Percentiles rank a stretch among this genome's conserved stretches.
Evolutionary conservation across 2,113 vertebrate genomes (phyloP).

Genomic region (Myocastor coypus): DNA sequence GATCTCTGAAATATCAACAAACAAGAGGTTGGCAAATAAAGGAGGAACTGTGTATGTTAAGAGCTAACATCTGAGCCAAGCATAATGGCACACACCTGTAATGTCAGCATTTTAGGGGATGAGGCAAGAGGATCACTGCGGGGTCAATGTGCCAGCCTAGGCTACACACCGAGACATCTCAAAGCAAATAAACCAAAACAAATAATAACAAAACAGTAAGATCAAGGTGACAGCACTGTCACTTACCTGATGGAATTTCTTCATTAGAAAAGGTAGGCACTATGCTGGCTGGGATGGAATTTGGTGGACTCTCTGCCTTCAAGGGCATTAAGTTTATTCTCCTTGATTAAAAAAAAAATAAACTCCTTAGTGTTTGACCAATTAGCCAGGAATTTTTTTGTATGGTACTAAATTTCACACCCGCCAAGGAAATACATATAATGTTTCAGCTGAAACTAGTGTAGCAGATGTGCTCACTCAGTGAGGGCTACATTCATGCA

Average conservation of each 20-base stretch:
- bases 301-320: conserved; percentile 81
- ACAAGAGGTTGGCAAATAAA: neutral
- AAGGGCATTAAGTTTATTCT: conserved; percentile 92
- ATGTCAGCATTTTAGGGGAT: neutral
- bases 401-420: neutral
- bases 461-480: fast-evolving
- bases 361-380: too few relatives aligned
- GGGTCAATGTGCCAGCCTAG: neutral
- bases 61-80: neutral
- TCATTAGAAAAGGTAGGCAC: conserved; percentile 83
- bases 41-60: neutral
- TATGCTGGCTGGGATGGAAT: conserved; percentile 31
- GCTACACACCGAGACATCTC: neutral
- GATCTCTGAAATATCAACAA: conserved; percentile 86
- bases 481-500: neutral
- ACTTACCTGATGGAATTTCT: conserved; percentile 90
- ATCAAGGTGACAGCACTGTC: neutral
- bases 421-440: neutral
- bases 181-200: neutral
- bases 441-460: neutral
- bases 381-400: neutral
- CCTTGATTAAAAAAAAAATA: conserved; percentile 85
- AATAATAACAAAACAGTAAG: neutral
- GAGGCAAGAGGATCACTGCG: neutral
- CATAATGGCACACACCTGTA: neutral